Conservation (phyloP, 2,113 vertebrate species). For the Sceloporus undulatus region DNA sequence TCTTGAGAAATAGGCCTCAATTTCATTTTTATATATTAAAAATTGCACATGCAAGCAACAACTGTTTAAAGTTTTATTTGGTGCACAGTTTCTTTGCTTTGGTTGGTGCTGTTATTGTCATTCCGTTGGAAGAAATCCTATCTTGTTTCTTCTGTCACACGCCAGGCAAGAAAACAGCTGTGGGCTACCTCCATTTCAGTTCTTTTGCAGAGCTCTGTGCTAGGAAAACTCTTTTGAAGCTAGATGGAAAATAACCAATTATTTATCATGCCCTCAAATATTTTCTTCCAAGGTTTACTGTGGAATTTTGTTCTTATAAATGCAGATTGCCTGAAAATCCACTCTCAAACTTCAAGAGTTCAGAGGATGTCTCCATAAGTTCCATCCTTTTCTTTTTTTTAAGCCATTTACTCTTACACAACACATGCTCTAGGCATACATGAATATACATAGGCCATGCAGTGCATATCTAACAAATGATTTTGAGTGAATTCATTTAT, state of each 20-base stretch:
- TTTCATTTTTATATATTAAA: background rate
- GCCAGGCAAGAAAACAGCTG: background rate
- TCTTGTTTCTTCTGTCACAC: background rate
- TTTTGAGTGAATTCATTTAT: conserved; percentile 39
- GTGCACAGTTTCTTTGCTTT: background rate
- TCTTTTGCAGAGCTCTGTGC: conserved; percentile 18
- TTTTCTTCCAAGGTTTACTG: conserved; percentile 17
- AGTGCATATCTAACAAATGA: conserved; percentile 30
- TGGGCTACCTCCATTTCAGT: background rate
- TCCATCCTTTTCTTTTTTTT: conserved; percentile 16
- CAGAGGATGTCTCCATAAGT: background rate
- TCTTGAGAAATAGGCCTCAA: background rate
- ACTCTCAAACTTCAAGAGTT: conserved; percentile 7
- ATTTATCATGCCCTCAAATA: conserved; percentile 23
- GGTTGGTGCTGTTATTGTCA: background rate
- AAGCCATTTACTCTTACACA: conserved; percentile 29
- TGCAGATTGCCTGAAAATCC: conserved; percentile 28
- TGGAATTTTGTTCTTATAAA: conserved; percentile 15
- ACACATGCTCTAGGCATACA: conserved; percentile 6
- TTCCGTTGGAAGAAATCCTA: background rate
- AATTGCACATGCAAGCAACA: background rate
- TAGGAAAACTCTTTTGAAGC: conserved; percentile 19
- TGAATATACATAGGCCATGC: conserved; percentile 45
- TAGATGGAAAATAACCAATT: conserved; percentile 25
- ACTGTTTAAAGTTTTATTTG: background rate